These are phyloP conservation scores for Boulengeromyrus knoepffleri DNA, from an alignment of 2,113 vertebrate species.

Conservation along the genomic window DNA sequence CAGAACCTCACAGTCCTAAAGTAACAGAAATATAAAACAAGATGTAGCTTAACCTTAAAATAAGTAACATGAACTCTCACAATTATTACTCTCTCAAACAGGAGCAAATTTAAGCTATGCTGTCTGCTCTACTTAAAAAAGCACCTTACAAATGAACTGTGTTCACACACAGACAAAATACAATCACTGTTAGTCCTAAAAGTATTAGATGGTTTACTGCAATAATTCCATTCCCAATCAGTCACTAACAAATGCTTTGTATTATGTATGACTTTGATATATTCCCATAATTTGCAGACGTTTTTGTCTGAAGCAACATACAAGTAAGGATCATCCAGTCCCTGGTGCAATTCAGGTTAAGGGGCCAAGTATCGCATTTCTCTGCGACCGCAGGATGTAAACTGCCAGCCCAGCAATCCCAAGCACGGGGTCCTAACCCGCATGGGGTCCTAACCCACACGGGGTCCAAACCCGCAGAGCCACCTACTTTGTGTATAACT, in stretches of 20 bases:
- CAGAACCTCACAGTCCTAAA: neutral
- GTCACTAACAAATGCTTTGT: neutral
- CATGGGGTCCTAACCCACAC: no score
- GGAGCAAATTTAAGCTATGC: neutral
- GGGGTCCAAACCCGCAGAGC: no score
- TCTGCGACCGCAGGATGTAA: neutral
- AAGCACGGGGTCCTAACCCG: neutral
- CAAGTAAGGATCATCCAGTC: neutral
- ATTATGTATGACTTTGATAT: neutral
- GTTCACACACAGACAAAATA: neutral
- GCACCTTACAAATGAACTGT: neutral
- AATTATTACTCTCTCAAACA: neutral
- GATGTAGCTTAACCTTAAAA: neutral
- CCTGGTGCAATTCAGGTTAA: neutral
- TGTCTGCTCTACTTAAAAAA: neutral
- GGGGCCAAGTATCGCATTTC: neutral
- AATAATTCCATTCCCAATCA: neutral
- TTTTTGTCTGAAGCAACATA: neutral
- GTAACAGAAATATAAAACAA: neutral
- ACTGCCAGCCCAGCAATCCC: neutral
- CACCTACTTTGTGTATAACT: no score
- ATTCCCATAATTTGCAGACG: neutral
- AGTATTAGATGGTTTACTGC: neutral
- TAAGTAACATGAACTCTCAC: neutral
- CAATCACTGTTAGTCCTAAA: neutral